Conservation (phyloP, 2,888 invertebrate species). For the Stegana nigrithorax region DNA sequence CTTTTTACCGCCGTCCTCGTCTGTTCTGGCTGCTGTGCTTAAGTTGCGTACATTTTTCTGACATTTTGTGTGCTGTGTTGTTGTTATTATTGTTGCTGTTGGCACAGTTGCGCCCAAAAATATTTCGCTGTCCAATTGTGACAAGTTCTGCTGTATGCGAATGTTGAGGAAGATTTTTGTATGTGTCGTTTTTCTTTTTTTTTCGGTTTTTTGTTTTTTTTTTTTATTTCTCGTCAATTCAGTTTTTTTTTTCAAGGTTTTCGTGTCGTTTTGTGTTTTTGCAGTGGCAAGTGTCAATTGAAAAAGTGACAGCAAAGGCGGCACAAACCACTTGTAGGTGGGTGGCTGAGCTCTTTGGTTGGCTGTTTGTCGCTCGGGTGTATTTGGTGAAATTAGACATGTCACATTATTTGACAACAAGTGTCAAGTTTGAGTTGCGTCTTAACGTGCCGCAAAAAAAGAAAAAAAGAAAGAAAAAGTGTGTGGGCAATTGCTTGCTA, state of each 20-base stretch:
- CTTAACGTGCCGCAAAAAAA: not conserved
- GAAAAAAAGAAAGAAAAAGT: not conserved
- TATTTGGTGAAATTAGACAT: slow-evolving; percentile 35
- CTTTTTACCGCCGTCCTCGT: not conserved
- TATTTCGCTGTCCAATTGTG: slow-evolving; percentile 15
- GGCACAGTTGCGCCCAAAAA: slow-evolving; percentile 3
- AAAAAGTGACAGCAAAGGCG: slow-evolving; percentile 22
- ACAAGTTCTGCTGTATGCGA: not conserved
- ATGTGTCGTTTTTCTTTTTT: slow-evolving; percentile 31
- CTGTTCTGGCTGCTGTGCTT: slow-evolving; percentile 32
- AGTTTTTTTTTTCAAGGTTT: slow-evolving; percentile 55
- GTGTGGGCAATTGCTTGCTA: too few species aligned
- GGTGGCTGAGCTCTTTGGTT: slow-evolving; percentile 42
- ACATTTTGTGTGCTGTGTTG: too few species aligned
- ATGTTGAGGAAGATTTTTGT: not conserved
- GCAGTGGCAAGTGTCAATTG: slow-evolving; percentile 50
- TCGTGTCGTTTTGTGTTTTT: slow-evolving; percentile 15
- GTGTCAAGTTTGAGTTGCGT: slow-evolving; percentile 41
- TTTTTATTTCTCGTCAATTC: too few species aligned
- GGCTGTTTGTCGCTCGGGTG: not conserved
- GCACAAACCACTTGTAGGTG: too few species aligned
- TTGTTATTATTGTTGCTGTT: slow-evolving; percentile 44
- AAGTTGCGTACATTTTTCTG: too few species aligned
- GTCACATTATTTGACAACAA: slow-evolving; percentile 55
- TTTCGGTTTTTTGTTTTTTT: slow-evolving; percentile 44